Conservation (phyloP, 2,113 vertebrate genomes). For the Genyomyrus donnyi region DNA sequence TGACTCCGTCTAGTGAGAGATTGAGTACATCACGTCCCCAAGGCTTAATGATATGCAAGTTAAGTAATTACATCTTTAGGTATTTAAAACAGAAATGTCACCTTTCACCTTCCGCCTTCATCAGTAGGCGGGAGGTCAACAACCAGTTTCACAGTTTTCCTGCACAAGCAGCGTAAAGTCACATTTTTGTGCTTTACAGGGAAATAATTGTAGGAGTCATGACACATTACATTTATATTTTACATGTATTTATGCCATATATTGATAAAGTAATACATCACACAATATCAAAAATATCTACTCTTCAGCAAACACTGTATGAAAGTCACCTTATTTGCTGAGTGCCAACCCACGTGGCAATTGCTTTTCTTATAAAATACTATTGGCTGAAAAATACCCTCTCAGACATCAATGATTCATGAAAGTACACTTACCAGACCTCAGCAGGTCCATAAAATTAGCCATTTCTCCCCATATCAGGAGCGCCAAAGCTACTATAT, state of each 20-base stretch:
- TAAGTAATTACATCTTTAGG: neutral
- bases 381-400: neutral
- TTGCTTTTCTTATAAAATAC: slow-evolving; percentile 35
- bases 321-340: neutral
- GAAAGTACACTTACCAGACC: slow-evolving; percentile 7
- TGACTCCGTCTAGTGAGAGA: neutral
- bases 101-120: neutral
- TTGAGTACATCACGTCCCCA: neutral
- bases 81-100: neutral
- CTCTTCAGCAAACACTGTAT: neutral
- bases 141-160: neutral
- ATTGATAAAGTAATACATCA: neutral
- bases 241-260: neutral
- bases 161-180: neutral
- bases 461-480: slow-evolving; percentile 20
- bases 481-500: slow-evolving; percentile 19
- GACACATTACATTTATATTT: neutral
- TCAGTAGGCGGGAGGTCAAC: neutral
- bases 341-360: neutral
- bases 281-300: neutral
- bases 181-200: neutral
- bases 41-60: neutral
- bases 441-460: slow-evolving; percentile 26
- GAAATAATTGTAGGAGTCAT: neutral
- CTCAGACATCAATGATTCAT: neutral